Conservation (phyloP, 1,140 invertebrate species). For the Papilio helenus region DNA sequence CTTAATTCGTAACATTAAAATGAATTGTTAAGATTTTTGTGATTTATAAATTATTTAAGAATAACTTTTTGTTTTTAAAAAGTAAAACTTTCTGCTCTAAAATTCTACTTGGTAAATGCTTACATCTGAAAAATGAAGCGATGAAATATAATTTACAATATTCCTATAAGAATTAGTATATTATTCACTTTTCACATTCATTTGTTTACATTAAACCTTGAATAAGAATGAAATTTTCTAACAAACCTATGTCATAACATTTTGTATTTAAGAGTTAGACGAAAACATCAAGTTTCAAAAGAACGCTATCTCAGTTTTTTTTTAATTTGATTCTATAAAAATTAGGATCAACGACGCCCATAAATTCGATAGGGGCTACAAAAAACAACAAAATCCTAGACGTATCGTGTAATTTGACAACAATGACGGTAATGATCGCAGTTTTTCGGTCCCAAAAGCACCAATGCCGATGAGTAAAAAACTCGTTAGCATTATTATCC, state of each 20-base stretch:
- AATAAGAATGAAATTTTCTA: no score
- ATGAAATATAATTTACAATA: conserved; percentile 42
- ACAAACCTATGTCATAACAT: no score
- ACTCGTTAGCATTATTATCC: conserved; percentile 77
- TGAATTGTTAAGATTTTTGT: background rate
- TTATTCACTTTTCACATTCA: no score
- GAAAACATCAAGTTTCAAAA: background rate
- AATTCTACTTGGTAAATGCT: conserved; percentile 39
- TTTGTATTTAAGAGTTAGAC: background rate
- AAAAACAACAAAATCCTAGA: conserved; percentile 49
- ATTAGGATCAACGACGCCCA: conserved; percentile 21
- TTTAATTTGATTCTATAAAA: conserved; percentile 7
- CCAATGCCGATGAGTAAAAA: conserved; percentile 67
- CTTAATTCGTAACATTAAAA: background rate
- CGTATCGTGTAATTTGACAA: conserved; percentile 66
- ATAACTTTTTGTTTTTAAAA: background rate
- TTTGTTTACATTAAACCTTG: no score
- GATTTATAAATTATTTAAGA: no score
- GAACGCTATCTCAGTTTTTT: background rate
- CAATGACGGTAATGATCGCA: conserved; percentile 48
- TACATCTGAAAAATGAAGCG: conserved; percentile 43
- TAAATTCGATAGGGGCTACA: conserved; percentile 45
- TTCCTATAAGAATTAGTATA: no score
- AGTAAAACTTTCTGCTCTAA: conserved; percentile 41
- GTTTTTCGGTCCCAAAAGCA: conserved; percentile 63